Evolutionary conservation across 2,113 vertebrate species (phyloP).

Genomic region (Eretmochelys imbricata): DNA sequence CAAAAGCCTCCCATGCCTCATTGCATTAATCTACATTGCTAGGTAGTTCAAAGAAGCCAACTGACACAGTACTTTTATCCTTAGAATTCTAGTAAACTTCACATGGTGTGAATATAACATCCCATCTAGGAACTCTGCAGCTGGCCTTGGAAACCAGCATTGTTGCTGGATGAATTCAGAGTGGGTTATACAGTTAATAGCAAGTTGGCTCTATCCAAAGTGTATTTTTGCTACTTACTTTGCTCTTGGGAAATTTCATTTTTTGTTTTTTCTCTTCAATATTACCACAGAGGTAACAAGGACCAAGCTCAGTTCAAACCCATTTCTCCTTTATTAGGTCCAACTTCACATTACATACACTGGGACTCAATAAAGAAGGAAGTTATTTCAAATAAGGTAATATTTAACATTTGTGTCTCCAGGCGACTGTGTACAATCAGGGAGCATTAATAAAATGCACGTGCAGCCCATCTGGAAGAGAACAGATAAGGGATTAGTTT

Average conservation of each 20-base stretch:
- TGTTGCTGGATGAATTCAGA: background rate
- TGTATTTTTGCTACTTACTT: background rate
- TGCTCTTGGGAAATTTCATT: background rate
- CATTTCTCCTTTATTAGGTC: constrained; percentile 82
- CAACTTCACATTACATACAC: constrained; percentile 59
- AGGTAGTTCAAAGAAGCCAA: background rate
- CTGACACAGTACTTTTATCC: background rate
- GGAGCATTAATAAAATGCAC: constrained; percentile 50
- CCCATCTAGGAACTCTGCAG: background rate
- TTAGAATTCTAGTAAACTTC: background rate
- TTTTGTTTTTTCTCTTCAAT: background rate
- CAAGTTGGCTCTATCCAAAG: background rate
- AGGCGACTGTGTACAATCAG: constrained; percentile 67
- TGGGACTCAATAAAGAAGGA: constrained; percentile 79
- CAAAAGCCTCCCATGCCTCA: background rate
- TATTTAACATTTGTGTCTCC: constrained; percentile 73
- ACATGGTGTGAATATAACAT: background rate
- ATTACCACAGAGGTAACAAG: background rate
- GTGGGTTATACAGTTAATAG: background rate
- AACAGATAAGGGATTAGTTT: constrained; percentile 28
- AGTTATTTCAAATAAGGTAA: constrained; percentile 69
- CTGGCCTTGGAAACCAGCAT: background rate
- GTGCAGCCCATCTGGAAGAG: constrained; percentile 67
- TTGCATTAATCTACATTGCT: background rate
- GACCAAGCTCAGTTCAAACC: constrained; percentile 70